A percentile compares a stretch with the other conserved stretches of the same genome.
phyloP scores from a whole-genome alignment of 2,797 vertebrate species.

The Pangasius larnaudii region DNA sequence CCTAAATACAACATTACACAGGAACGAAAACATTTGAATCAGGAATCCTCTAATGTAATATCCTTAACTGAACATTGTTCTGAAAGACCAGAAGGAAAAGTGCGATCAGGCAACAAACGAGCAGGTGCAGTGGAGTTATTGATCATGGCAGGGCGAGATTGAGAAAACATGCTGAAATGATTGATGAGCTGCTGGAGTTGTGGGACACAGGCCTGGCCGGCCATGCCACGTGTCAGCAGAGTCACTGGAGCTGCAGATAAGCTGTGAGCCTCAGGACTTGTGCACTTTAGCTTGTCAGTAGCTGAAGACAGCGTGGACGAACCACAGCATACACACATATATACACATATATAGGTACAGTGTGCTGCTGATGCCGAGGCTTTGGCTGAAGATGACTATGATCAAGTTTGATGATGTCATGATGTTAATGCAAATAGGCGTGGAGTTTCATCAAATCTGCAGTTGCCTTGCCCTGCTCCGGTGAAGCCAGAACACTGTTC shows the following conservation, averaged over 20 bases:
- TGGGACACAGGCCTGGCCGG: conserved; percentile 31
- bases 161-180: conserved; percentile 58
- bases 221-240: conserved; percentile 45
- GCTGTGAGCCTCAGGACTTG: conserved; percentile 45
- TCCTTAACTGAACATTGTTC: not conserved
- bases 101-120: not conserved
- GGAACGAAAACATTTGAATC: not conserved
- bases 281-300: conserved; percentile 18
- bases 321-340: not conserved
- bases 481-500: not conserved
- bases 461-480: not conserved
- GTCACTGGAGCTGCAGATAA: conserved; percentile 55
- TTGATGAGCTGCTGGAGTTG: conserved; percentile 54
- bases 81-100: not conserved
- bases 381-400: not conserved
- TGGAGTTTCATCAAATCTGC: not conserved
- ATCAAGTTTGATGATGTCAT: not conserved
- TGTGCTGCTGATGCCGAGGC: not conserved
- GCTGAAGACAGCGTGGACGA: conserved; percentile 22
- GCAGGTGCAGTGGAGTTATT: not conserved
- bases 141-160: conserved; percentile 4
- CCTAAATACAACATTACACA: not conserved
- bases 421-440: not conserved
- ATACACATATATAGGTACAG: not conserved
- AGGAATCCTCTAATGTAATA: not conserved